Conservation (phyloP, 2,888 invertebrate species). For the Macrophya alboannulata region DNA sequence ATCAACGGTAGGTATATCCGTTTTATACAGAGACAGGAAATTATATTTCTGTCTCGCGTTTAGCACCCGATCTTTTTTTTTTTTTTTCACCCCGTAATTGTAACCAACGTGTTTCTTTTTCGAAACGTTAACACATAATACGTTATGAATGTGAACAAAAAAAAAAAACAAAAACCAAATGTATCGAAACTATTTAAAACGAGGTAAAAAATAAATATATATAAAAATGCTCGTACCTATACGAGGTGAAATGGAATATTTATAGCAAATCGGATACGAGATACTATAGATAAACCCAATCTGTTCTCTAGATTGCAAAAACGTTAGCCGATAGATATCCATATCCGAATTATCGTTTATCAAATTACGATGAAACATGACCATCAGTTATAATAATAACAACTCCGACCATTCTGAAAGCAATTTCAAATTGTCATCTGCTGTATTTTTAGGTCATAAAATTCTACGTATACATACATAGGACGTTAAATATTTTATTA, state of each 20-base stretch:
- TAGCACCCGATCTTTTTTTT: neutral
- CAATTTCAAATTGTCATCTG: constrained; percentile 18
- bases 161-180: neutral
- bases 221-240: neutral
- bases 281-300: constrained; percentile 15
- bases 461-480: neutral
- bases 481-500: neutral
- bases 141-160: neutral
- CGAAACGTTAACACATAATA: neutral
- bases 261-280: constrained; percentile 8
- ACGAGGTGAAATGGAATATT: constrained; percentile 2
- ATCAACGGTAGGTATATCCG: neutral
- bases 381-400: constrained; percentile 10
- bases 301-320: constrained; percentile 16
- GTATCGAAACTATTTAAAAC: neutral
- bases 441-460: neutral
- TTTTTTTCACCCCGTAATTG: neutral
- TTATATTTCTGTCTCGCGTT: neutral
- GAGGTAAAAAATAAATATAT: neutral
- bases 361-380: constrained; percentile 6
- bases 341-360: constrained; percentile 37
- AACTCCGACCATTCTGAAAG: neutral
- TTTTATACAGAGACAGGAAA: neutral
- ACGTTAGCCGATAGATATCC: constrained; percentile 28
- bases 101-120: neutral